A percentile compares a stretch with the other conserved stretches of the same genome.
Evolutionary conservation across 2,797 vertebrate species (phyloP).

Genomic region (Antrozous pallidus): DNA sequence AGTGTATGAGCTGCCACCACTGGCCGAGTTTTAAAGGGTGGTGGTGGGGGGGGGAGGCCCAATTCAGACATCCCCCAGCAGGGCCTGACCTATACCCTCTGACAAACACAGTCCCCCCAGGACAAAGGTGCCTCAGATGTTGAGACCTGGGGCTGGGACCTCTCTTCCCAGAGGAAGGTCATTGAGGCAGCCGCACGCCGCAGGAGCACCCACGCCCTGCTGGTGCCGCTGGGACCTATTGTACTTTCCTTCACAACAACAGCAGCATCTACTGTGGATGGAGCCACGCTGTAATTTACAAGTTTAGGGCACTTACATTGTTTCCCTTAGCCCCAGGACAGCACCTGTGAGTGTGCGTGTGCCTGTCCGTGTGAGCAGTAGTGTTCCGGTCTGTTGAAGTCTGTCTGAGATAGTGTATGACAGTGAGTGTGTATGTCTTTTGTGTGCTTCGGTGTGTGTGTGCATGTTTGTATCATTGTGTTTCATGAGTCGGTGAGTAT

Average conservation of each 20-base stretch:
- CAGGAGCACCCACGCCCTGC: background rate
- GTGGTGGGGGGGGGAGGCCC: accelerated
- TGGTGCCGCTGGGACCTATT: no score
- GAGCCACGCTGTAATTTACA: no score
- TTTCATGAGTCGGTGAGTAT: no score
- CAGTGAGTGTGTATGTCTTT: no score
- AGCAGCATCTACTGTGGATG: background rate
- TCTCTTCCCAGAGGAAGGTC: background rate
- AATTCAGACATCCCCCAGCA: no score
- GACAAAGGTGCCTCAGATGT: background rate
- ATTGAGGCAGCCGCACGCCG: accelerated
- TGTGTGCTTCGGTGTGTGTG: background rate
- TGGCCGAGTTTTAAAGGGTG: background rate
- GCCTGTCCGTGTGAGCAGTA: accelerated
- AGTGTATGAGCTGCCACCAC: background rate
- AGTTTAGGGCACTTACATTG: background rate
- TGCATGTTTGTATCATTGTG: background rate
- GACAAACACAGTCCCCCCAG: background rate
- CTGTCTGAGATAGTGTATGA: no score
- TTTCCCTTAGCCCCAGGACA: background rate
- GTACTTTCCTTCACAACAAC: background rate
- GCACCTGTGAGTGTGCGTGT: background rate
- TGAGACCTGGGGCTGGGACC: background rate
- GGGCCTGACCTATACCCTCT: background rate
- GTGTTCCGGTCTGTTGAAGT: background rate